Percentiles rank a stretch among this genome's conserved stretches.
Conservation (phyloP, 2,797 vertebrate species). For the Denticeps clupeoides region DNA sequence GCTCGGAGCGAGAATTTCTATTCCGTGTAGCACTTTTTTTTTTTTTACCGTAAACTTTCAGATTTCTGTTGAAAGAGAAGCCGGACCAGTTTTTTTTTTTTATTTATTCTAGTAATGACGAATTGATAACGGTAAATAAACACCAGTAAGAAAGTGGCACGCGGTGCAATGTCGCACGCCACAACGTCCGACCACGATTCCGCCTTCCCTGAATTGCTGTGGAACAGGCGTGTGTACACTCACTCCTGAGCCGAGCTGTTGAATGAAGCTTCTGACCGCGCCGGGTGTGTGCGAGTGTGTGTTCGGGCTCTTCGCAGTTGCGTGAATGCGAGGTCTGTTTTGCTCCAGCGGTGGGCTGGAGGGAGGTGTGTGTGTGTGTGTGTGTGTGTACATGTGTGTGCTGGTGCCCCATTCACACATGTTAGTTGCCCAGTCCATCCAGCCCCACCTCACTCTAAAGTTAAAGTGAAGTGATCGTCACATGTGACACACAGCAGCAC, state of each 20-base stretch:
- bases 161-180: no score
- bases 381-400: not conserved
- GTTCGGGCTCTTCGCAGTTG: constrained; percentile 34
- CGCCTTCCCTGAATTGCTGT: constrained; percentile 2
- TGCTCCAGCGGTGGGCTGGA: not conserved
- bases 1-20: no score
- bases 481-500: no score
- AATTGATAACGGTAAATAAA: no score
- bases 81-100: no score
- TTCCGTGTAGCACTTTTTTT: no score
- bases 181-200: no score
- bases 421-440: constrained; percentile 17
- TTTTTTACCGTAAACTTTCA: no score
- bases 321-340: constrained; percentile 32
- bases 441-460: constrained; percentile 41
- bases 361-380: not conserved
- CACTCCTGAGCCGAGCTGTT: constrained; percentile 1
- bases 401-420: constrained; percentile 9
- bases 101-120: no score
- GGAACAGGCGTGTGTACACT: constrained; percentile 2
- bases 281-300: constrained; percentile 18
- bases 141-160: no score
- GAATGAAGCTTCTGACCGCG: not conserved
- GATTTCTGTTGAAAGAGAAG: no score
- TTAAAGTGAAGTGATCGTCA: no score